Evolutionary conservation across 2,797 vertebrate genomes (phyloP), one percentile per base, ranked within the genome.

Genomic region (Lagodon rhomboides): DNA sequence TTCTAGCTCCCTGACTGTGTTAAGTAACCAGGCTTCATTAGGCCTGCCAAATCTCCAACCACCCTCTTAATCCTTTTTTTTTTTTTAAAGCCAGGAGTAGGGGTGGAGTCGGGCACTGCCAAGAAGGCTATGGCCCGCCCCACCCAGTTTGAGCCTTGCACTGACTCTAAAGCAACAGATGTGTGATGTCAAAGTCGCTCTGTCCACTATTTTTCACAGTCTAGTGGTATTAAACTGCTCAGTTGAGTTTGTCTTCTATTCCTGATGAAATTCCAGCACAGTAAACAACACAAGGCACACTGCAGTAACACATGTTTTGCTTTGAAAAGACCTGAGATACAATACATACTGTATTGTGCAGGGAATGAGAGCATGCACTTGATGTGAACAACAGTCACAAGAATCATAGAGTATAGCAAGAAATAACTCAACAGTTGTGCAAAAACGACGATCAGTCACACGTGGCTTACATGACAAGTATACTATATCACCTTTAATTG

Each of bases 291-390:
- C 18, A 53, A 60, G 16, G 20, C 50, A 10, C 0, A 61, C 38
- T 38, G 58, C 23, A 51, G 41, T 22, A n/a, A 22, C 50, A 22
- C 20, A 25, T 1, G 4, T 23, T 65, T 3, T 1, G 5, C 30
- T 54, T 53, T 64, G 59, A 51, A 62, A 67, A 59, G 8, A 69
- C 68, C 9, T 22, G 34, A 10, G 12, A 43, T 44, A 60, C 47
- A 34, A 18, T 13, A 46, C 3, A 1, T 46, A 23, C 38, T 46
- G 46, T 15, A 64, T 20, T 23, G 15, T 56, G 16, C n/a, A 61
- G 34, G 20, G n/a, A n/a, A 12, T n/a, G 20, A 41, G 43, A 67
- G 49, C 23, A 68, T 34, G 27, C 1, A 47, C 38, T 54, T 30
- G 18, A 44, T 55, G 5, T 73, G 49, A 72, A 43, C 27, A 60